These are phyloP conservation scores for Melanaphis sacchari DNA, from an alignment of 1,140 invertebrate genomes.

Conservation along the genomic window DNA sequence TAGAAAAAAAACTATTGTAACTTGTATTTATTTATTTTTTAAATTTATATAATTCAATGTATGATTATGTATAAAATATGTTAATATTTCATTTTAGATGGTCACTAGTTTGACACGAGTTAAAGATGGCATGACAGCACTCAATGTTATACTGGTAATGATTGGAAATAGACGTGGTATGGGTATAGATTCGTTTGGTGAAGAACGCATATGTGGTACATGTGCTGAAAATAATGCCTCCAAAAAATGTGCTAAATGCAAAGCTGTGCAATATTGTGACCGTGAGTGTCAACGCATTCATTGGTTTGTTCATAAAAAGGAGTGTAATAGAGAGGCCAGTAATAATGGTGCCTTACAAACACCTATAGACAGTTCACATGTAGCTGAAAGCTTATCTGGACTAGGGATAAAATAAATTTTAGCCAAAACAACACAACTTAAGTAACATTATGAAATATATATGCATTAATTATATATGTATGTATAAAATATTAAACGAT, in stretches of 20 bases:
- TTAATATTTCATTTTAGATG: slow-evolving; percentile 66
- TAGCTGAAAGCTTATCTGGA: slow-evolving; percentile 33
- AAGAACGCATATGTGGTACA: slow-evolving; percentile 78
- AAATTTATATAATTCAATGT: background rate
- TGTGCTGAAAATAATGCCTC: slow-evolving; percentile 88
- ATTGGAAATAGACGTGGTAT: slow-evolving; percentile 75
- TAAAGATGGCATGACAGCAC: slow-evolving; percentile 71
- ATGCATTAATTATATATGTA: background rate
- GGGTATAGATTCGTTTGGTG: slow-evolving; percentile 70
- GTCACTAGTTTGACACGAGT: slow-evolving; percentile 75
- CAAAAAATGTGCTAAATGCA: slow-evolving; percentile 96
- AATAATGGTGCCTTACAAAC: slow-evolving; percentile 19
- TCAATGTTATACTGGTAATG: slow-evolving; percentile 81
- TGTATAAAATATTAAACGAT: background rate
- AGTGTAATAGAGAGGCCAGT: slow-evolving; percentile 65
- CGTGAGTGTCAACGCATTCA: slow-evolving; percentile 92
- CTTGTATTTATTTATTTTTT: background rate
- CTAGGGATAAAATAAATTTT: slow-evolving; percentile 22
- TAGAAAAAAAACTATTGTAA: background rate
- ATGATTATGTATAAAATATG: background rate
- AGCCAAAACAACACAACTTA: background rate
- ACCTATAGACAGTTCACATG: slow-evolving; percentile 38
- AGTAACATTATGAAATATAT: background rate
- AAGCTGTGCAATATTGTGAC: slow-evolving; percentile 92
- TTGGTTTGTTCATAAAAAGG: slow-evolving; percentile 96